Base-by-base conservation (phyloP, 2,797 vertebrate species). In the Merluccius polli region DNA sequence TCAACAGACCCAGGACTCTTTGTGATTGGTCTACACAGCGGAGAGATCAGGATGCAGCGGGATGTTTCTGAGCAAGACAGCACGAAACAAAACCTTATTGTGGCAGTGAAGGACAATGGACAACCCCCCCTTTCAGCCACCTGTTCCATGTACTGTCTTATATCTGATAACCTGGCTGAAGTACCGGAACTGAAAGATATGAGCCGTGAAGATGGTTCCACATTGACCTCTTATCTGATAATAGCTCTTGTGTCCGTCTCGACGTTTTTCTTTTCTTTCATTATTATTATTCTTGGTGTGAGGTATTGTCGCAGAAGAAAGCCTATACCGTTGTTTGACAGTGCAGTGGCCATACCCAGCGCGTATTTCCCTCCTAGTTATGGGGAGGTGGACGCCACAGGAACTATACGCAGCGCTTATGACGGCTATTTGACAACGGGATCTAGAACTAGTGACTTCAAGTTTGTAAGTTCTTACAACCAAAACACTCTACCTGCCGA, bases 161-260 rank as follows among this genome's bases (percentile, higher is more conserved):
- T 75, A 29, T 69, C 74, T 75, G 63, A 68, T 41, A 75, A 75
- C 32, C 44, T 38, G n/a, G 24, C 63, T 12, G 63, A 67, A 24
- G 63, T 67, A 11, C 63, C 63, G 13, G 63, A 67, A 67, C 63
- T 67, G 63, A 67, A 67, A 21, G 70, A 32, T 18, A 71, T 71
- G 21, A 21, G 27, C 29, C 13, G 30, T 18, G 65, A 68, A 68
- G 29, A 68, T 9, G 29, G 65, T 30, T 68, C 84, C 78, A 90
- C 93, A 0, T 82, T 95, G 83, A 95, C 93, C 69, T 94, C 94
- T 78, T 95, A 95, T 30, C 65, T 68, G 71, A 72, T 72, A 7
- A 30, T 72, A 16, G 71, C 71, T 13, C n/a, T 44, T 15, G 71
- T 72, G 71, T 72, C 71, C 12, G 71, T 72, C 2, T 72, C 36